Conservation (phyloP, 2,888 invertebrate genomes). For the Synergus laeviventris region DNA sequence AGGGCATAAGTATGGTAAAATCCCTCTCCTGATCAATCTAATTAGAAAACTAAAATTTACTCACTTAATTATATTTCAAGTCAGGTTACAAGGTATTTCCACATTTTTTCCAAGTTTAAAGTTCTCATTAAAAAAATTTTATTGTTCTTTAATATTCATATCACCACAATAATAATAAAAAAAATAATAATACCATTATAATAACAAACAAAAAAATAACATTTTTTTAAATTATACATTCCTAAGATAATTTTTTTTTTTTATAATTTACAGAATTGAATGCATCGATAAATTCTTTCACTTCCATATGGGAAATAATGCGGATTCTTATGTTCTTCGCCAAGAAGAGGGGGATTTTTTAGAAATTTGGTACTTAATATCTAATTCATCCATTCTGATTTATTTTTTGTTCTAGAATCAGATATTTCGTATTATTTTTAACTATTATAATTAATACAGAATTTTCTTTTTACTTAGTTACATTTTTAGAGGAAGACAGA, state of each 20-base stretch:
- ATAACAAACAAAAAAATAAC: too few relatives aligned
- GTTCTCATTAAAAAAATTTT: background rate
- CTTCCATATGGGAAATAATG: constrained; percentile 25
- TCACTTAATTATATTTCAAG: background rate
- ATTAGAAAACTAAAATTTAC: background rate
- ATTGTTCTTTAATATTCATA: background rate
- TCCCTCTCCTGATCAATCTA: constrained; percentile 5
- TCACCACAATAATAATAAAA: background rate
- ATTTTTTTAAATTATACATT: background rate
- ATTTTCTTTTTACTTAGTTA: background rate
- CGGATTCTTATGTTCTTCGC: constrained; percentile 23
- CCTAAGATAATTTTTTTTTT: too few relatives aligned
- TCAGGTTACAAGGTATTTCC: constrained; percentile 30
- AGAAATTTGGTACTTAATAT: constrained; percentile 3
- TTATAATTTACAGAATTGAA: constrained; percentile 29
- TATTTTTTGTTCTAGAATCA: constrained; percentile 1
- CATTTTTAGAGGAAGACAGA: background rate
- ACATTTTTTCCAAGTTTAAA: background rate
- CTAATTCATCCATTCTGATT: background rate
- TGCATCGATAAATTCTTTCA: constrained; percentile 13
- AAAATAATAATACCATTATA: background rate
- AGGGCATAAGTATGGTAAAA: constrained; percentile 1
- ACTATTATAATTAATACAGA: too few relatives aligned
- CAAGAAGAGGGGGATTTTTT: constrained; percentile 4
- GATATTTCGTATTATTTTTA: constrained; percentile 6